Evolutionary conservation across 2,113 vertebrate genomes (phyloP), one percentile per base, ranked within the genome.

Genomic region (Scortum barcoo): DNA sequence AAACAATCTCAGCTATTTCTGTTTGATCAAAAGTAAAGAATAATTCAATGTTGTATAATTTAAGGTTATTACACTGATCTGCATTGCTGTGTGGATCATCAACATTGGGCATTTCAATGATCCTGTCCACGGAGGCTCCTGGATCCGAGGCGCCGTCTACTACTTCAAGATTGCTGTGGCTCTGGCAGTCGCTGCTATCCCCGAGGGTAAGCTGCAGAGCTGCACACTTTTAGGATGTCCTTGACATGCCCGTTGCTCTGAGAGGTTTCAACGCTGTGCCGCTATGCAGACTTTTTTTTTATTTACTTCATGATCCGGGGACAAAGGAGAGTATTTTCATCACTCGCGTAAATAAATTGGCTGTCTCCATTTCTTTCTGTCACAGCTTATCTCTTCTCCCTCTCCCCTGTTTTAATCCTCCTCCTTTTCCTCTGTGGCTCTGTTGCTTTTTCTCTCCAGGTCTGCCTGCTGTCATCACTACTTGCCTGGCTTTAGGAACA

Each of bases 71-170:
- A 95, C 98, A 0, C 95, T 99, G 7, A 99, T 99, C 90, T 99
- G 98, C 93, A 97, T 99, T 3, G 98, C 98, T 0, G 98, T 99
- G 72, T 99, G 98, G 98, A 95, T 99, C 81, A 99, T 99, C 90
- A 99, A 99, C 91, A 99, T 99, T 1, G 98, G 98, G 16, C 98
- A 99, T 89, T 99, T 99, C 90, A 99, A 97, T 1, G 98, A 99
- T 80, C 98, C 98, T 0, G 98, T 99, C 28, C 98, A 99, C 0
- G 98, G 98, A 10, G 98, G 98, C 81, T 99, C 98, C 73, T 99
- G 98, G 98, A 97, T 99, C 83, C 96, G 98, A 22, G 98, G 98
- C 0, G 98, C 98, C n/a, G 97, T 99, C 76, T 99, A 99, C 92
- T 99, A 99, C 92, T 99, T 99, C 74, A 99, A 99, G 80, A 99